A percentile compares a stretch with the other conserved stretches of the same genome.
Conservation (phyloP, 1,140 invertebrate genomes). For the Pararge aegeria region DNA sequence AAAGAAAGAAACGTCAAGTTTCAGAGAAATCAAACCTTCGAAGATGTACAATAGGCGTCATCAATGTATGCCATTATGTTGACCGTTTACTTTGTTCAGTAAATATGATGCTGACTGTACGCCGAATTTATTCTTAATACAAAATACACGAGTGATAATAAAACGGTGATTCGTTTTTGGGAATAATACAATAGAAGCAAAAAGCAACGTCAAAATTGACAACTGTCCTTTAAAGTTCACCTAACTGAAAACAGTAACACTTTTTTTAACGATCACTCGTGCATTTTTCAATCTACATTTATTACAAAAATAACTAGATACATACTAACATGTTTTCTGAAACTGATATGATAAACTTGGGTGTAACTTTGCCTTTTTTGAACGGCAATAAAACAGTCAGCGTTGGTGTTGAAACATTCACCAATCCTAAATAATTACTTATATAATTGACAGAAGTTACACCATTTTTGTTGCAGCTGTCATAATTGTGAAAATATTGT, state of each 20-base stretch:
- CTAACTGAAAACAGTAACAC: no score
- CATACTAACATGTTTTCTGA: conserved; percentile 39
- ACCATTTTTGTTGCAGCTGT: conserved; percentile 13
- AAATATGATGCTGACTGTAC: not conserved
- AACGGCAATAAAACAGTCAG: not conserved
- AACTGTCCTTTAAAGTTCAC: no score
- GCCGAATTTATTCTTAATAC: not conserved
- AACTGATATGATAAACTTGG: conserved; percentile 63
- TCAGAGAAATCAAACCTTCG: no score
- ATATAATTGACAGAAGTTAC: conserved; percentile 25
- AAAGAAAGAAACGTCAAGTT: no score
- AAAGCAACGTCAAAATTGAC: no score
- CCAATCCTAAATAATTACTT: conserved; percentile 11
- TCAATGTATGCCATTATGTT: no score
- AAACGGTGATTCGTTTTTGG: not conserved
- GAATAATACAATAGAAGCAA: not conserved
- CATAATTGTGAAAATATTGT: conserved; percentile 21
- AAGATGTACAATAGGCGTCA: no score
- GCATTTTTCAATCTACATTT: conserved; percentile 34
- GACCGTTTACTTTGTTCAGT: not conserved
- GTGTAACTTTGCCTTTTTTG: conserved; percentile 39
- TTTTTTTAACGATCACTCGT: conserved; percentile 14
- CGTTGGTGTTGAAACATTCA: conserved; percentile 5
- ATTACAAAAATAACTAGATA: conserved; percentile 48
- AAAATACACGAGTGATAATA: conserved; percentile 18